Conservation (phyloP, 2,888 invertebrate species). For the Pandemis heparana region DNA sequence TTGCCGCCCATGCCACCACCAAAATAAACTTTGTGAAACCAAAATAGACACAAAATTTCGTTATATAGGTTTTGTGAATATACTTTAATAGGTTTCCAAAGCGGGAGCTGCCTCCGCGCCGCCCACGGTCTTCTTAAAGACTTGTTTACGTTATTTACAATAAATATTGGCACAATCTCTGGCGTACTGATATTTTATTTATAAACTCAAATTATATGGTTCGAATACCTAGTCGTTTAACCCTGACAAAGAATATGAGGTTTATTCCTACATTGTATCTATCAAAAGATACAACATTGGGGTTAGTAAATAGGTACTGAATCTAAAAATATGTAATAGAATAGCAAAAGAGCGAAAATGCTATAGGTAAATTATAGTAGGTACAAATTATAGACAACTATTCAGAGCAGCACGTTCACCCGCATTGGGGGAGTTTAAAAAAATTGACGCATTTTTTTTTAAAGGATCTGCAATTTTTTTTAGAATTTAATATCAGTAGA, state of each 20-base stretch:
- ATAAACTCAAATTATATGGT: not conserved
- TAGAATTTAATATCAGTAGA: no score
- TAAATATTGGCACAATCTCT: not conserved
- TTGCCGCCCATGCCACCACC: constrained; percentile 4
- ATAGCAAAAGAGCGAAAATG: no score
- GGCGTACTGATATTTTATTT: not conserved
- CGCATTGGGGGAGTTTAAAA: no score
- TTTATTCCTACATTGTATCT: not conserved
- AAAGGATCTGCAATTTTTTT: no score
- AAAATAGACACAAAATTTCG: not conserved
- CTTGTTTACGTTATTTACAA: constrained; percentile 17
- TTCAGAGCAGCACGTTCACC: no score
- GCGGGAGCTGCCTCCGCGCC: not conserved
- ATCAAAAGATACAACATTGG: not conserved
- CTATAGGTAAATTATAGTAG: no score
- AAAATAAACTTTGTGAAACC: constrained; percentile 18
- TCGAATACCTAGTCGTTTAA: not conserved
- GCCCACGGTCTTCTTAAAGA: constrained; percentile 3
- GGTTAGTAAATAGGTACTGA: no score
- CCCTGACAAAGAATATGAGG: not conserved
- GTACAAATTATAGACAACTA: no score
- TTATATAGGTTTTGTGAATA: not conserved
- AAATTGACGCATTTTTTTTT: no score
- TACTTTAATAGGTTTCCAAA: not conserved
- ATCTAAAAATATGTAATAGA: no score